Evolutionary conservation across 2,797 vertebrate genomes (phyloP), one percentile per base, ranked within the genome.

Genomic region (Tangara arthus): DNA sequence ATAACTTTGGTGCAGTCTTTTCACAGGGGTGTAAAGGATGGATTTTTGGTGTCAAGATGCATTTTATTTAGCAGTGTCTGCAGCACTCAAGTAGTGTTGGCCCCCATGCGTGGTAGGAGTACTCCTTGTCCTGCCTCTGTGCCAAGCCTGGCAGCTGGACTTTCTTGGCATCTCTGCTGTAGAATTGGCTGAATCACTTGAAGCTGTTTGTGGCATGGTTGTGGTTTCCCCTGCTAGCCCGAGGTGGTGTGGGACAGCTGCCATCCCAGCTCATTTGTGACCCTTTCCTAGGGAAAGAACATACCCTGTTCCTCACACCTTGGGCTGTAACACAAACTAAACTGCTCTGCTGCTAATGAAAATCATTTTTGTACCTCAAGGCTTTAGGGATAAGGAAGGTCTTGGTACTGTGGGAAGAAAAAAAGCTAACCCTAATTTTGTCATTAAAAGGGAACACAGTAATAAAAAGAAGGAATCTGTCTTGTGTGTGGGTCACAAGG

Each of bases 61-160:
- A 3, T 59, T 89, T 89, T 30, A 39, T 46, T 37, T 65, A 46
- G 30, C 44, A 24, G 68, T 2, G 5, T 26, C 37, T 90, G 56
- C n/a, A 70, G 37, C 18, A 6, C 28, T 75, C 41, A 8, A 9
- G 21, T 7, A 28, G 3, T 26, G 1, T 32, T 46, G 42, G 30
- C 9, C 11, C 30, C 8, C 0, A 0, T n/a, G 27, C 10, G 22
- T 17, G 11, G 12, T 2, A 32, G 47, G 44, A 70, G 30, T 13
- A 15, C 35, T 87, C 17, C 56, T 44, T 41, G 47, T 57, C 37
- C 65, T 78, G 23, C 18, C 27, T 49, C 27, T 3, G 7, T 57
- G 35, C n/a, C 9, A 20, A 30, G 24, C 15, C 24, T 7, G 20
- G 35, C 47, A 53, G 44, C 68, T 60, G 87, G 60, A 4, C 59